Evolutionary conservation across 2,797 vertebrate genomes (phyloP).

Genomic region (Myotis myotis): DNA sequence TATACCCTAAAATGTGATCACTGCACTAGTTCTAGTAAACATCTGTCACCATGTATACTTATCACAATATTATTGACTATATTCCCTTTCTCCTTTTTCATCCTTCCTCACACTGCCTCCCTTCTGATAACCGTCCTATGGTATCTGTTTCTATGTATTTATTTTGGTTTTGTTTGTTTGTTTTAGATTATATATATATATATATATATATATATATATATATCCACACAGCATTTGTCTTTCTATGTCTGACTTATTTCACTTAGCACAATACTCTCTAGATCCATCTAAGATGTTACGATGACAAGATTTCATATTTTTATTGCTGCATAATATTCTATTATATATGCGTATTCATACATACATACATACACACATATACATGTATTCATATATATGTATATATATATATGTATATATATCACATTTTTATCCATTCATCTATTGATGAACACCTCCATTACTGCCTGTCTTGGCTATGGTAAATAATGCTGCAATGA

Average conservation of each 20-base stretch:
- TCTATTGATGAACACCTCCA: not conserved
- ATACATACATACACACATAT: no score
- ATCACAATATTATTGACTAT: not conserved
- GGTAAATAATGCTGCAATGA: not conserved
- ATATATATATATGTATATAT: not conserved
- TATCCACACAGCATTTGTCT: not conserved
- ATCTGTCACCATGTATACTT: not conserved
- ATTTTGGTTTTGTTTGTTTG: not conserved
- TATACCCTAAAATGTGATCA: not conserved
- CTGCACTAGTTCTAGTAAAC: not conserved
- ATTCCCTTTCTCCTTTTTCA: not conserved
- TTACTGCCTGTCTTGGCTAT: not conserved
- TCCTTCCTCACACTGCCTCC: not conserved
- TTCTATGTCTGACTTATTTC: not conserved
- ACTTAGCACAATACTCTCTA: not conserved
- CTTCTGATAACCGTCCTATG: no score
- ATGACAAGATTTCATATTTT: not conserved
- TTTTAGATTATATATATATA: not conserved
- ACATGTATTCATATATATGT: not conserved
- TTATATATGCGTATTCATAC: not conserved
- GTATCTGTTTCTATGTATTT: not conserved
- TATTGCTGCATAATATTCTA: not conserved
- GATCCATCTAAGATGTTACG: not conserved
- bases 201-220: not conserved
- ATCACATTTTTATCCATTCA: not conserved